phyloP scores from a whole-genome alignment of 2,113 vertebrate species.

The Triplophysa siluroides region DNA sequence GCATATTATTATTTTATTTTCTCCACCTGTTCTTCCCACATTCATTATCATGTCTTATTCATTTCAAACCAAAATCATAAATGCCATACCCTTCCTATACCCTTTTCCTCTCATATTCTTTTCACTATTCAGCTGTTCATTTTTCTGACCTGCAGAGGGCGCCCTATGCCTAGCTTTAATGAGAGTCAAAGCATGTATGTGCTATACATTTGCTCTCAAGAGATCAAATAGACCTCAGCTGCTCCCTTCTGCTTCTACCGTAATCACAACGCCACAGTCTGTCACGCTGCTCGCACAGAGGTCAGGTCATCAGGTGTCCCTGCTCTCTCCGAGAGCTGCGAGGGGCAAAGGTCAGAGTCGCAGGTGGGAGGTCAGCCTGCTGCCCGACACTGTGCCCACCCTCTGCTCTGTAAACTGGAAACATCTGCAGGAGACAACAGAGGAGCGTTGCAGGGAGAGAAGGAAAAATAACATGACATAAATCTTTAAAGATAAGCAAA shows the following conservation, averaged over 20 bases:
- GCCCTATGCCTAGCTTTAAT: conserved; percentile 34
- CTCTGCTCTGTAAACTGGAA: conserved; percentile 50
- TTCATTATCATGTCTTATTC: too few species aligned
- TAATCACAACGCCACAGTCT: conserved; percentile 25
- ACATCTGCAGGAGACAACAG: conserved; percentile 53
- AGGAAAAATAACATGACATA: conserved; percentile 7
- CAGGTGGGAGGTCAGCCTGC: conserved; percentile 44
- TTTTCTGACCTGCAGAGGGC: conserved; percentile 50
- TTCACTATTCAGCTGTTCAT: background rate
- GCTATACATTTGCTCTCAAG: background rate
- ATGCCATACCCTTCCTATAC: too few species aligned
- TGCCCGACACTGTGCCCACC: conserved; percentile 38
- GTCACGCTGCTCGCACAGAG: conserved; percentile 38
- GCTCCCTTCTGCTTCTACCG: conserved; percentile 26
- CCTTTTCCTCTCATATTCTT: background rate
- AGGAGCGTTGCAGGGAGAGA: conserved; percentile 7
- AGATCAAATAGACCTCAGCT: background rate
- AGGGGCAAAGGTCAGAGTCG: conserved; percentile 40
- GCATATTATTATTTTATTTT: too few species aligned
- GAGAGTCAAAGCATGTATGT: background rate
- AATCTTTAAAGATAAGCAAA: conserved; percentile 49
- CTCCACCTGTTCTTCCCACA: too few species aligned
- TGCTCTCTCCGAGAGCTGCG: conserved; percentile 43
- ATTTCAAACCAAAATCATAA: too few species aligned
- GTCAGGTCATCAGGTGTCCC: conserved; percentile 55